phyloP scores from a whole-genome alignment of 2,888 invertebrate genomes.

The Callosobruchus maculatus region DNA sequence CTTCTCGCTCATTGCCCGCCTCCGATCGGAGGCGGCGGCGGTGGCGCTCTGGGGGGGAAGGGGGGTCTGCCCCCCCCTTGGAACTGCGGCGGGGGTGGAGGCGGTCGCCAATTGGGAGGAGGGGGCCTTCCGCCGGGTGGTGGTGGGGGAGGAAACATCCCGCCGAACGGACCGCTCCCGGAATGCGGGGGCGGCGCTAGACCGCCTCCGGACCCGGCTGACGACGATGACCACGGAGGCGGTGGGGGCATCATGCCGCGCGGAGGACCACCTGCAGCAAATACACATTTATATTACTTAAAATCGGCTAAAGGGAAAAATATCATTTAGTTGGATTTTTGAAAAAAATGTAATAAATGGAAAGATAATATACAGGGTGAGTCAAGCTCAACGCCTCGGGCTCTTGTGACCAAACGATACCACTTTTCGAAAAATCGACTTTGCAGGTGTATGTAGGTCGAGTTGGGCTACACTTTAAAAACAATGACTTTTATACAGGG shows the following conservation, averaged over 20 bases:
- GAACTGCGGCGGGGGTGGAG: constrained; percentile 59
- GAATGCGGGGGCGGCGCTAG: constrained; percentile 33
- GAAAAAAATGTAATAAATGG: too few relatives aligned
- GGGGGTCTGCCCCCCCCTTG: constrained; percentile 51
- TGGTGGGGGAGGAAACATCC: constrained; percentile 46
- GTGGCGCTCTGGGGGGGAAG: constrained; percentile 67
- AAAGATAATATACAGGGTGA: too few relatives aligned
- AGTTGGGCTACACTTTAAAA: too few relatives aligned
- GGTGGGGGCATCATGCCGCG: constrained; percentile 44
- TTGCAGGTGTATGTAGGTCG: too few relatives aligned
- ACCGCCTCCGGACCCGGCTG: too few relatives aligned
- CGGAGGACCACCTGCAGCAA: constrained; percentile 9
- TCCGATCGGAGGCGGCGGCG: constrained; percentile 60
- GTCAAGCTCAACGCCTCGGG: too few relatives aligned
- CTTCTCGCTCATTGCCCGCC: constrained; percentile 6
- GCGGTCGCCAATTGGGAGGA: constrained; percentile 66
- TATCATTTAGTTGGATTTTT: too few relatives aligned
- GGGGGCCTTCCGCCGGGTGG: constrained; percentile 55
- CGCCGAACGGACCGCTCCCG: constrained; percentile 29
- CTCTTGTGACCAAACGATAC: too few relatives aligned
- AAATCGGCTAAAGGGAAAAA: too few relatives aligned
- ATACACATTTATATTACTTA: too few relatives aligned
- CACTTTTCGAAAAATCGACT: too few relatives aligned
- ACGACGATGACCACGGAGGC: constrained; percentile 32
- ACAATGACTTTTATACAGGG: too few relatives aligned